Evolutionary conservation across 2,888 invertebrate species (phyloP).

Genomic region (Helobdella robusta): DNA sequence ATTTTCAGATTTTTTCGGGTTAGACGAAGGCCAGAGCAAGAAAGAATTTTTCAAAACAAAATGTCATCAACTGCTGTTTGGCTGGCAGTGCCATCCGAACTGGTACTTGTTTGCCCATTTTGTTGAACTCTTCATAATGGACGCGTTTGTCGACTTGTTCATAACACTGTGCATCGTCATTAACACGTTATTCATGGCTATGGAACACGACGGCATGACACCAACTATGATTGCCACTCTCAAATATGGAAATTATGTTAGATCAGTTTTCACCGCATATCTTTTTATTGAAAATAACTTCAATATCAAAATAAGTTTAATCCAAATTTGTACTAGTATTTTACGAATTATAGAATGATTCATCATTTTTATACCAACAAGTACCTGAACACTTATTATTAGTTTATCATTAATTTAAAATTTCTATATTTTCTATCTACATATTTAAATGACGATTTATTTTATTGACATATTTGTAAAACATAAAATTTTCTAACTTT

Average conservation of each 20-base stretch:
- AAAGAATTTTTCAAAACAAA: conserved; percentile 38
- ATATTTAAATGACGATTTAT: too few species aligned
- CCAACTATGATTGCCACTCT: conserved; percentile 69
- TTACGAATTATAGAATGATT: too few species aligned
- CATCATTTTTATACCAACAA: too few species aligned
- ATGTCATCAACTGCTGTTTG: conserved; percentile 41
- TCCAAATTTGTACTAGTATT: too few species aligned
- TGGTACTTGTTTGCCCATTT: conserved; percentile 61
- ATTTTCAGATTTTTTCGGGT: conserved; percentile 20
- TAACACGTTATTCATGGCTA: conserved; percentile 92
- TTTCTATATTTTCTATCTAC: too few species aligned
- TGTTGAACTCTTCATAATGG: conserved; percentile 81
- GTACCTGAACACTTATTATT: too few species aligned
- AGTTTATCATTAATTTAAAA: too few species aligned
- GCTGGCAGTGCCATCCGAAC: conserved; percentile 84
- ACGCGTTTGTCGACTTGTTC: conserved; percentile 94
- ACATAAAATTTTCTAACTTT: too few species aligned
- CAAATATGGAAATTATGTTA: conserved; percentile 87
- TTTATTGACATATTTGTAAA: too few species aligned
- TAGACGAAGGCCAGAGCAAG: conserved; percentile 27
- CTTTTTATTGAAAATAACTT: too few species aligned
- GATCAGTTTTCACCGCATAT: conserved; percentile 46
- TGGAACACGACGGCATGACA: conserved; percentile 88
- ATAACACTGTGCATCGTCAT: conserved; percentile 95
- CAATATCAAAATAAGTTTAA: too few species aligned